These are phyloP conservation scores for Antitype chi DNA, from an alignment of 2,888 invertebrate species.

Conservation along the genomic window DNA sequence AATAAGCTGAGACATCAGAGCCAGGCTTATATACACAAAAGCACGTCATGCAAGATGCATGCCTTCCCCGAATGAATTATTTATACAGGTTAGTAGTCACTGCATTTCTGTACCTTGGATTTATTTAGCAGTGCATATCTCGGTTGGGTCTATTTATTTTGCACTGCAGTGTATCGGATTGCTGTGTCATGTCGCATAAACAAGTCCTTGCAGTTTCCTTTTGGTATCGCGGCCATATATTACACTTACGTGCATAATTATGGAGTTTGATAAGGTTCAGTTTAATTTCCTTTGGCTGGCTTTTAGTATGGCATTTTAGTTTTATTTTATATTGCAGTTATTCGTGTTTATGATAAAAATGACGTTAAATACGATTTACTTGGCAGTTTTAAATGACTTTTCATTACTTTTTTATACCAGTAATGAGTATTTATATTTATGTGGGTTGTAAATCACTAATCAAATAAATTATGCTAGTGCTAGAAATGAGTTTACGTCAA, in stretches of 20 bases:
- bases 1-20: slow-evolving; percentile 51
- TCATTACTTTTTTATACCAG: not conserved
- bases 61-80: slow-evolving; percentile 72
- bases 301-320: slow-evolving; percentile 25
- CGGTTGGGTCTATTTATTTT: slow-evolving; percentile 66
- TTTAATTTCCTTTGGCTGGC: slow-evolving; percentile 44
- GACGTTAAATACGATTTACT: not conserved
- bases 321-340: slow-evolving; percentile 31
- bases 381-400: not conserved
- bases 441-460: not conserved
- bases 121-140: slow-evolving; percentile 66
- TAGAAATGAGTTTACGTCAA: not conserved
- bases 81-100: slow-evolving; percentile 68
- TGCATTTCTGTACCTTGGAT: slow-evolving; percentile 69
- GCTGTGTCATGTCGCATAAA: slow-evolving; percentile 59
- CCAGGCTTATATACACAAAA: slow-evolving; percentile 69
- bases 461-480: not conserved
- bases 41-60: slow-evolving; percentile 74
- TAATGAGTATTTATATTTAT: not conserved
- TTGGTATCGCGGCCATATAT: slow-evolving; percentile 49
- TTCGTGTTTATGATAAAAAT: slow-evolving; percentile 36
- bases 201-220: slow-evolving; percentile 60
- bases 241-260: slow-evolving; percentile 56
- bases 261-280: slow-evolving; percentile 47
- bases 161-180: slow-evolving; percentile 60